These are phyloP conservation scores for Thalpophila matura DNA, from an alignment of 2,888 invertebrate species.

Conservation along the genomic window DNA sequence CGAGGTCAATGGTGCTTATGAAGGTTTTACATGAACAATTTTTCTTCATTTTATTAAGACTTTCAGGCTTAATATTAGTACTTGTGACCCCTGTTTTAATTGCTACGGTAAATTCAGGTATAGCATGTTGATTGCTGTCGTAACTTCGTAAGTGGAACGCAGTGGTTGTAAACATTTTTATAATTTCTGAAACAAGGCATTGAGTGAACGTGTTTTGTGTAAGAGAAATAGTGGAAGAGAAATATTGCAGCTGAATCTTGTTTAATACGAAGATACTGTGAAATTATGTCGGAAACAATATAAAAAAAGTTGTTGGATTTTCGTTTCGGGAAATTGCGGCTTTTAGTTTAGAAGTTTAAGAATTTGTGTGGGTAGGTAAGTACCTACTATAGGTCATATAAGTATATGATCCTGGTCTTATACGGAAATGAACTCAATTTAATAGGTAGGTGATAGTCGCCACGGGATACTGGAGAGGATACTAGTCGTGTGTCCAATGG, in stretches of 20 bases:
- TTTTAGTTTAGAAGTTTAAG: too few species aligned
- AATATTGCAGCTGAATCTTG: not conserved
- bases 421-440: too few species aligned
- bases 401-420: too few species aligned
- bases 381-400: too few species aligned
- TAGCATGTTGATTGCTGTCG: slow-evolving; percentile 21
- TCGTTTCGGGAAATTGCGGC: too few species aligned
- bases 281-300: not conserved
- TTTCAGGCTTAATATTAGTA: slow-evolving; percentile 46
- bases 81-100: slow-evolving; percentile 28
- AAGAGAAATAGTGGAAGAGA: not conserved
- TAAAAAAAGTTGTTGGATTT: not conserved
- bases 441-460: too few species aligned
- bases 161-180: slow-evolving; percentile 8
- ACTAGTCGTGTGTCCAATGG: too few species aligned
- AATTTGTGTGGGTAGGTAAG: too few species aligned
- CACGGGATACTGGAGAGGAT: too few species aligned
- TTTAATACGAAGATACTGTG: too few species aligned
- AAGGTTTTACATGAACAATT: slow-evolving; percentile 6
- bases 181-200: not conserved
- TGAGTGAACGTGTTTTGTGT: not conserved
- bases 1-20: slow-evolving; percentile 64
- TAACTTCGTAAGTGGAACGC: slow-evolving; percentile 21
- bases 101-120: slow-evolving; percentile 28
- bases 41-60: slow-evolving; percentile 29